A percentile compares a stretch with the other conserved stretches of the same genome.
Evolutionary conservation across 2,888 invertebrate species (phyloP).

Genomic region (Neocrepidodera transversa): DNA sequence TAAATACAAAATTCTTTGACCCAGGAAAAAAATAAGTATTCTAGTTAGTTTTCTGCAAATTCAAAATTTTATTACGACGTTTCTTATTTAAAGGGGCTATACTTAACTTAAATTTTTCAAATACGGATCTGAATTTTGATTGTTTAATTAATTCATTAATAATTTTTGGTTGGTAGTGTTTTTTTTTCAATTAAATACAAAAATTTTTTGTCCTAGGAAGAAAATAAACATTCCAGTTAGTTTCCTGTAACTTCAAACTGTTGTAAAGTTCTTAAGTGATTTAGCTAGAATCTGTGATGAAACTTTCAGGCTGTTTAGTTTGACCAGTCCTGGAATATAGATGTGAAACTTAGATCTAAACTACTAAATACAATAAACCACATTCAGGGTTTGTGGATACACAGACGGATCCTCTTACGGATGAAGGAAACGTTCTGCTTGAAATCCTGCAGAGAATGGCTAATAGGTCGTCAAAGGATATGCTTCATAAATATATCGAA

Average conservation of each 20-base stretch:
- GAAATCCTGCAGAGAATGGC: conserved; percentile 12
- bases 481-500: conserved; percentile 1
- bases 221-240: too few relatives aligned
- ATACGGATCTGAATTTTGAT: too few relatives aligned
- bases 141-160: too few relatives aligned
- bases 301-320: background rate
- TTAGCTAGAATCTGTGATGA: background rate
- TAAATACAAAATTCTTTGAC: too few relatives aligned
- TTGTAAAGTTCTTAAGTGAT: background rate
- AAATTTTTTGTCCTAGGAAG: too few relatives aligned
- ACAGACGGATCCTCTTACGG: background rate
- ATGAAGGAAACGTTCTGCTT: conserved; percentile 10
- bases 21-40: too few relatives aligned
- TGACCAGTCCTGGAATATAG: background rate
- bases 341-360: background rate
- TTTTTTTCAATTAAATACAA: too few relatives aligned
- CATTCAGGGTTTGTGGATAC: background rate
- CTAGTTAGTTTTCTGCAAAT: too few relatives aligned
- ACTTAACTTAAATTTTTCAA: too few relatives aligned
- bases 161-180: too few relatives aligned
- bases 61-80: too few relatives aligned
- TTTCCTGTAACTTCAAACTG: background rate
- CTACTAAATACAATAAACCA: background rate
- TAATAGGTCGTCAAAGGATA: conserved; percentile 16
- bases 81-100: too few relatives aligned